phyloP scores from a whole-genome alignment of 2,797 vertebrate genomes.

The Thaleichthys pacificus region DNA sequence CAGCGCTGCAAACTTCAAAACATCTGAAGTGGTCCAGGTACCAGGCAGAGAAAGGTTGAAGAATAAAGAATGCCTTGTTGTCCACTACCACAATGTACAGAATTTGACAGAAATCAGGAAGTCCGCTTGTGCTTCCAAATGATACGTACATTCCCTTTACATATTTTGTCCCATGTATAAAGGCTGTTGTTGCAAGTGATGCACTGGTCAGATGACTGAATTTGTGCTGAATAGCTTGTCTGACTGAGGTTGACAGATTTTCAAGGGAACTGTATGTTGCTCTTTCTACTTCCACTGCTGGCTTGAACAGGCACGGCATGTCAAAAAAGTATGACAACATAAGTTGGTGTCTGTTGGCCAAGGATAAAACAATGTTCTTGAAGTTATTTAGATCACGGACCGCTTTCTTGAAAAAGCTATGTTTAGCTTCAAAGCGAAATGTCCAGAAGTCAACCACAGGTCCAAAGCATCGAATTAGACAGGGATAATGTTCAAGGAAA shows the following conservation, averaged over 20 bases:
- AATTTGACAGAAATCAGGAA: constrained; percentile 36
- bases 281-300: not conserved
- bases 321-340: constrained; percentile 33
- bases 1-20: constrained; percentile 29
- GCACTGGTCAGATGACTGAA: constrained; percentile 13
- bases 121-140: constrained; percentile 19
- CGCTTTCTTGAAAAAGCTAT: constrained; percentile 21
- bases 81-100: constrained; percentile 21
- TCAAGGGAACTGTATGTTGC: too few species aligned
- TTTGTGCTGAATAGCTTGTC: constrained; percentile 11
- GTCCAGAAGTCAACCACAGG: constrained; percentile 27
- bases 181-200: constrained; percentile 15
- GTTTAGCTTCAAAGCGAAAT: constrained; percentile 27
- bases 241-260: too few species aligned
- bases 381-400: constrained; percentile 8
- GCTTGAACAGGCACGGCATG: constrained; percentile 30
- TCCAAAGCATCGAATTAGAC: constrained; percentile 28
- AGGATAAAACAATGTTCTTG: constrained; percentile 13
- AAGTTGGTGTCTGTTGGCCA: constrained; percentile 33
- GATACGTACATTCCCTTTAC: constrained; percentile 35
- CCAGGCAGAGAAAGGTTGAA: constrained; percentile 26
- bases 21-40: constrained; percentile 32
- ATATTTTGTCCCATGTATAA: constrained; percentile 28
- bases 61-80: constrained; percentile 23
- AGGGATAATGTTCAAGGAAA: constrained; percentile 31